Evolutionary conservation across 2,797 vertebrate species (phyloP), one percentile per base, ranked within the genome.

Genomic region (Tauraco hartlaubi): DNA sequence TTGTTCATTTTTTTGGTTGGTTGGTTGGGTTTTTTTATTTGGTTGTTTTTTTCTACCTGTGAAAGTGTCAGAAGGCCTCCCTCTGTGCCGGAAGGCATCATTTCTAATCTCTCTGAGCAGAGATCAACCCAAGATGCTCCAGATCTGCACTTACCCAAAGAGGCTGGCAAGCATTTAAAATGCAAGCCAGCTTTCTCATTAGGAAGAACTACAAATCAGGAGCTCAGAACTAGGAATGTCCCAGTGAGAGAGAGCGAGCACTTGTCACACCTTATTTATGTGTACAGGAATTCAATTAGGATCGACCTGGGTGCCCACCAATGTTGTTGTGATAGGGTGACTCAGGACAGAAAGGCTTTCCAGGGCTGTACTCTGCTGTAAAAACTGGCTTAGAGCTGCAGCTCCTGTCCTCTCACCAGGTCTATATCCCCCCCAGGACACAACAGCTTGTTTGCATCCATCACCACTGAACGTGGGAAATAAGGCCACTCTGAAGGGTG

Each of bases 361-460:
- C 29, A 71, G 67, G 31, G 31, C 23, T 89, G 18, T 3, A 2
- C 10, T 69, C 20, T 88, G 35, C 62, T 55, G 16, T 29, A 25
- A 17, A 51, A 55, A 18, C 14, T 5, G 18, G 6, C 9, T 59
- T 41, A 9, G 21, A 86, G n/a, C 20, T 73, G 31, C 54, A 51
- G 28, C 0, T 0, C 28, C 43, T 62, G 16, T 39, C 31, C 20
- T 11, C 9, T 54, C 35, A 1, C 43, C 18, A 23, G 31, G 12
- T 26, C n/a, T 66, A 55, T 3, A 1, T 5, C 13, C 18, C 74
- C 37, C 33, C 14, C 33, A 9, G 52, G 21, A 89, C 77, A 49
- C n/a, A 31, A 29, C 11, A 35, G 49, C 46, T 73, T 33, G 11
- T 83, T 90, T 51, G 5, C 55, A 68, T 52, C 58, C 67, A 28